Base-by-base conservation (phyloP, 2,797 vertebrate species). In the Alfaro cultratus region DNA sequence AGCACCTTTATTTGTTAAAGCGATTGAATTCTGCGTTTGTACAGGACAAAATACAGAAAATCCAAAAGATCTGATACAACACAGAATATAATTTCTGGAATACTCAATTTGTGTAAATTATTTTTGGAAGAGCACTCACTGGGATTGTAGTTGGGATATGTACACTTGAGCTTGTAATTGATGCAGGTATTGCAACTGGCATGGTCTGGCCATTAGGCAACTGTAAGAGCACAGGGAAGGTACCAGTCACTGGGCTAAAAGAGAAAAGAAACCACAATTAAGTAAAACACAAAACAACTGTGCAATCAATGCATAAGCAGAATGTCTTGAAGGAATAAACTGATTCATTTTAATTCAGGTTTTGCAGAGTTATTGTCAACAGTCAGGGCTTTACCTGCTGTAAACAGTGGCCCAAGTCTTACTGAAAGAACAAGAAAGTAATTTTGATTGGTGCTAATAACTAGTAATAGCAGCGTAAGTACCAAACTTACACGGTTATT, bases 151-250 rank as follows among this genome's bases (percentile, higher is more conserved):
- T 95, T 94, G 98, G 97, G 92, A 99, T 98, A 94, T 99, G 98
- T 88, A 98, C 96, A 95, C 97, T 98, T 92, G 98, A 97, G 96
- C 96, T 98, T 94, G 98, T 97, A 93, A 99, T 98, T 92, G 98
- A 96, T 80, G 98, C 98, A 93, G 99, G 98, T 95, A 99, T 97
- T 91, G 99, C 96, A 82, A 99, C 97, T 85, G 99, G 98, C 98
- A 99, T 97, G 88, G 98, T 99, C 94, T 99, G 98, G 95, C 98
- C 98, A 85, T 99, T 99, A 93, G 98, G 97, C 94, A 99, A 97
- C 97, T 99, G 99, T 93, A 99, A 96, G 81, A 99, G 96, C 93
- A 99, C 97, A 79, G 99, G 99, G 95, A 99, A 99, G 88, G 98
- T 97, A 91, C 97, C 98, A 94, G 98, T 96, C 90, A 98, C 97